These are phyloP conservation scores for Porites lutea DNA, from an alignment of 64 coral and sea anemone species.

Conservation along the genomic window DNA sequence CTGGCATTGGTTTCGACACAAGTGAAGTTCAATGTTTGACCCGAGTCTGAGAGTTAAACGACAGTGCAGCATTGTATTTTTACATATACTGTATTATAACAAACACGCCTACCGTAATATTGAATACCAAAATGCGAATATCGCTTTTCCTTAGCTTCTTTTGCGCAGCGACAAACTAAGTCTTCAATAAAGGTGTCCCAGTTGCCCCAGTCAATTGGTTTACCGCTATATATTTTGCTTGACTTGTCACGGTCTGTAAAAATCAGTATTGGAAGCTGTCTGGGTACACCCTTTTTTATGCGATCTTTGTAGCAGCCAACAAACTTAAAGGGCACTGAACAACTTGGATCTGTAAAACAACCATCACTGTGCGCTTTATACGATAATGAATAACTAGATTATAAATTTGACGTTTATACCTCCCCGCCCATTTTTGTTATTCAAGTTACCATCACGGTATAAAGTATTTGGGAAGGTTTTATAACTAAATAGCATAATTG, in stretches of 20 bases:
- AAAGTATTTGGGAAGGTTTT: too few species aligned
- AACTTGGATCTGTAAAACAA: conserved; percentile 35
- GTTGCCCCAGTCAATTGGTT: conserved; percentile 51
- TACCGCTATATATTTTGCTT: conserved; percentile 45
- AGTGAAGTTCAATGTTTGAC: too few species aligned
- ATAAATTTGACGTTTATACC: background rate
- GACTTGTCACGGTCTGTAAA: conserved; percentile 59
- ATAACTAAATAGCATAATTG: too few species aligned
- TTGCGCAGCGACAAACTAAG: conserved; percentile 58
- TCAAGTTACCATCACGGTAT: too few species aligned
- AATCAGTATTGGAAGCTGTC: conserved; percentile 49
- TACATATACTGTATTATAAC: background rate
- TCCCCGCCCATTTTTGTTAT: too few species aligned
- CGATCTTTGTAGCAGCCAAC: conserved; percentile 71
- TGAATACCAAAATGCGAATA: conserved; percentile 46
- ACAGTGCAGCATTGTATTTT: background rate
- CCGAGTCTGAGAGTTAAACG: too few species aligned
- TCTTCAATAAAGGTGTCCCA: conserved; percentile 69
- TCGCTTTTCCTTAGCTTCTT: conserved; percentile 38
- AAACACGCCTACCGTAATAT: conserved; percentile 38
- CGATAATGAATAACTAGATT: too few species aligned
- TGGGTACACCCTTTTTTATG: background rate
- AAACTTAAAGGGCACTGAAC: conserved; percentile 41
- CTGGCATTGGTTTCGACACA: too few species aligned
- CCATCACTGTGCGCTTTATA: background rate